Evolutionary conservation across 2,888 invertebrate genomes (phyloP).

Genomic region (Prosapia bicincta): DNA sequence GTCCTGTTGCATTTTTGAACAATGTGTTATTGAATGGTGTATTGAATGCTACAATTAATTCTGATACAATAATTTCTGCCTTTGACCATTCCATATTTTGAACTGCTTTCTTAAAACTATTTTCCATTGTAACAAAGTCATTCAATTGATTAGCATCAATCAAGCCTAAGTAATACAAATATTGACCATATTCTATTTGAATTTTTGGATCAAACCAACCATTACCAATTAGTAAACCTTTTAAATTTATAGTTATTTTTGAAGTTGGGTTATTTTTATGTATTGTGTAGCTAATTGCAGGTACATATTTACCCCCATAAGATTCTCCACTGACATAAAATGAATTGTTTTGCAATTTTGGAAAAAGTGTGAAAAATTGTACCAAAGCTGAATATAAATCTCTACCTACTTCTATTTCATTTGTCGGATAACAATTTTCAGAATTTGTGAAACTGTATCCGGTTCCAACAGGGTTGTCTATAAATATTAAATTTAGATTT

Average conservation of each 20-base stretch:
- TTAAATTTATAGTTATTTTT: conserved; percentile 9
- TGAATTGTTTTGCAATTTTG: not conserved
- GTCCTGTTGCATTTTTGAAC: not conserved
- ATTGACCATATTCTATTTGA: conserved; percentile 73
- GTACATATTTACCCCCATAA: conserved; percentile 7
- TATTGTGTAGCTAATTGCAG: conserved; percentile 3
- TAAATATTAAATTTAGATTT: conserved; percentile 12
- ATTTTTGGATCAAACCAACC: conserved; percentile 75
- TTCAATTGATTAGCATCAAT: not conserved
- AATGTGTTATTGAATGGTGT: not conserved
- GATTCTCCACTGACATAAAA: conserved; percentile 5
- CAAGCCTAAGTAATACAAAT: conserved; percentile 69
- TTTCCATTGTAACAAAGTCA: not conserved
- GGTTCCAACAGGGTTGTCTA: conserved; percentile 21
- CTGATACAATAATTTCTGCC: not conserved
- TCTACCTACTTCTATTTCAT: not conserved
- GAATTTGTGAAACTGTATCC: conserved; percentile 22
- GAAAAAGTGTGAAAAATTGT: conserved; percentile 14
- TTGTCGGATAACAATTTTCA: not conserved
- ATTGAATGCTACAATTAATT: not conserved
- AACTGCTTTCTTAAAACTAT: not conserved
- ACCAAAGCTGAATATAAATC: conserved; percentile 2
- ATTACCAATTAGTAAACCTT: conserved; percentile 14
- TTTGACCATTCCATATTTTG: not conserved
- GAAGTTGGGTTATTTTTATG: not conserved